Percentiles rank a stretch among this genome's conserved stretches.
Conservation (phyloP, 2,113 vertebrate species). For the Petrocephalus zakoni region DNA sequence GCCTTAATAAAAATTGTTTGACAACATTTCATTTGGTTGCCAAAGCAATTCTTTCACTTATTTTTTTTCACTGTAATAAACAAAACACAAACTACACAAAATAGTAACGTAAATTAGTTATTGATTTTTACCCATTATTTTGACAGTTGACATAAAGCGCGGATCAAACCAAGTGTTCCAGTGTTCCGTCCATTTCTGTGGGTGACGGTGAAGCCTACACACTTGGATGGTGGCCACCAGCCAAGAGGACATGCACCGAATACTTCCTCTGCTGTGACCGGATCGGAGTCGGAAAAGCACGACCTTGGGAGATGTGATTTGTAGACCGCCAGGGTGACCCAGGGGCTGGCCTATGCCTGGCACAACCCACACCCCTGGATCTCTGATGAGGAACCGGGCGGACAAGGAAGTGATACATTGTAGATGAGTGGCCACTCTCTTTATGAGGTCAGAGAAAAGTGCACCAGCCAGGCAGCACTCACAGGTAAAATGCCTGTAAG, state of each 20-base stretch:
- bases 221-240: background rate
- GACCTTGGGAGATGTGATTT: conserved; percentile 13
- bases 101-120: background rate
- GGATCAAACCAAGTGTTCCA: background rate
- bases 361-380: background rate
- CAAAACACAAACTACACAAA: background rate
- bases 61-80: background rate
- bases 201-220: background rate
- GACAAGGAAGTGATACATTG: conserved; percentile 21
- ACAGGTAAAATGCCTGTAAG: conserved; percentile 7
- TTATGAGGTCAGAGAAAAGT: conserved; percentile 17
- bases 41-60: background rate
- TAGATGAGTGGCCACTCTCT: conserved; percentile 13
- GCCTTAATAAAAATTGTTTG: background rate
- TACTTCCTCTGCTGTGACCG: background rate
- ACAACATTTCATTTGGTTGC: background rate
- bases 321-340: background rate
- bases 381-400: conserved; percentile 4
- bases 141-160: background rate
- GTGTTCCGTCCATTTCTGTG: background rate
- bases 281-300: background rate
- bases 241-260: background rate
- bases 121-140: conserved; percentile 9
- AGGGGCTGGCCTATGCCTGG: background rate
- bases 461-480: background rate